These are phyloP conservation scores for Metridium senile DNA, from an alignment of 92 coral and sea anemone species.

Conservation along the genomic window DNA sequence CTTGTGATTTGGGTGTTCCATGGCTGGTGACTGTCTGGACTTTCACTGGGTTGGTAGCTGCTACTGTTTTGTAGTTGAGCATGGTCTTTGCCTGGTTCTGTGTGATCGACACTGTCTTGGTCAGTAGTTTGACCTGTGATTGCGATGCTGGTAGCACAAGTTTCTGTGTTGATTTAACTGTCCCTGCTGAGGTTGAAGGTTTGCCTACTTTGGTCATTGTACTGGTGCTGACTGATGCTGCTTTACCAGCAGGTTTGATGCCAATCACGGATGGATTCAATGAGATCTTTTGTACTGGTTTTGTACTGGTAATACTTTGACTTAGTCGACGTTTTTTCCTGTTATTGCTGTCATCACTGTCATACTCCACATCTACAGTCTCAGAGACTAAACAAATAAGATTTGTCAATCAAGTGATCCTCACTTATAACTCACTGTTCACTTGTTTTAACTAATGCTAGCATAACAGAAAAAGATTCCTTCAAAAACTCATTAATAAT, in stretches of 20 bases:
- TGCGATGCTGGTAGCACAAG: slow-evolving; percentile 73
- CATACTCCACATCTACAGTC: slow-evolving; percentile 61
- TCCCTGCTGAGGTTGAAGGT: slow-evolving; percentile 52
- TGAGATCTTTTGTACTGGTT: slow-evolving; percentile 71
- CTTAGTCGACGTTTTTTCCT: slow-evolving; percentile 75
- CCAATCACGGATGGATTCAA: slow-evolving; percentile 63
- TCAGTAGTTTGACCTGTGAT: slow-evolving; percentile 83
- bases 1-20: slow-evolving; percentile 67
- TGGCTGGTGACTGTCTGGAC: slow-evolving; percentile 80
- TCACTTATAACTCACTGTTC: no score
- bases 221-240: slow-evolving; percentile 76
- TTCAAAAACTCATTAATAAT: no score
- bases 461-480: no score
- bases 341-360: slow-evolving; percentile 71
- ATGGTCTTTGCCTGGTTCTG: slow-evolving; percentile 82
- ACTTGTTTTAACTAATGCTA: no score
- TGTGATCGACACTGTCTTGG: slow-evolving; percentile 80
- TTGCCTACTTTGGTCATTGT: slow-evolving; percentile 90
- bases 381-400: slow-evolving; percentile 39
- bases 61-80: slow-evolving; percentile 77
- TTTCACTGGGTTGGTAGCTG: slow-evolving; percentile 68
- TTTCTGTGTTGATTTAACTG: slow-evolving; percentile 60
- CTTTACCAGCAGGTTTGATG: slow-evolving; percentile 48
- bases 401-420: no score
- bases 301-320: slow-evolving; percentile 57